A percentile compares a stretch with the other conserved stretches of the same genome.
Evolutionary conservation across 2,888 invertebrate species (phyloP).

Genomic region (Gymnosoma rotundatum): DNA sequence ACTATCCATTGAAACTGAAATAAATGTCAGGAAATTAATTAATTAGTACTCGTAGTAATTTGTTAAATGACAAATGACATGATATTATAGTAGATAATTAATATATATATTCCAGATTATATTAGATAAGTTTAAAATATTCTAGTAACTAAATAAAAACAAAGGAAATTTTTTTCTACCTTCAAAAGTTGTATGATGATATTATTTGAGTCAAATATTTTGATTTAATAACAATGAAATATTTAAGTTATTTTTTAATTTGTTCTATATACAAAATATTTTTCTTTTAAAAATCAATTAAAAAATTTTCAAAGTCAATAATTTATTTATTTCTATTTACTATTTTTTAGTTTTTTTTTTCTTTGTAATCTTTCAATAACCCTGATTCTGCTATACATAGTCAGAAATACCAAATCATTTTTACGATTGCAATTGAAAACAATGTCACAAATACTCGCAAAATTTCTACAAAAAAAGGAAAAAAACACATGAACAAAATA

Average conservation of each 20-base stretch:
- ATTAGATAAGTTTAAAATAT: too few relatives aligned
- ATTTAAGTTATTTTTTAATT: not conserved
- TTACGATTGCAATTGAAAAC: conserved; percentile 62
- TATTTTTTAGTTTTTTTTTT: not conserved
- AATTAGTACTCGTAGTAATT: too few relatives aligned
- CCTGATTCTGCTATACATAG: conserved; percentile 66
- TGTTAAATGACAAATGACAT: too few relatives aligned
- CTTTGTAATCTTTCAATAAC: conserved; percentile 54
- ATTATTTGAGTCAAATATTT: too few relatives aligned
- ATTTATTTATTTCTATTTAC: conserved; percentile 47
- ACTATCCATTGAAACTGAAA: too few relatives aligned
- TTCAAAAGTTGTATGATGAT: too few relatives aligned
- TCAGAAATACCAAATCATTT: conserved; percentile 63
- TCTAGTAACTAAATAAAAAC: too few relatives aligned
- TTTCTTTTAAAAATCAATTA: conserved; percentile 55
- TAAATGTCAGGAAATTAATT: too few relatives aligned
- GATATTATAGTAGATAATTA: too few relatives aligned
- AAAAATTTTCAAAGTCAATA: conserved; percentile 74
- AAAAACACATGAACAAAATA: conserved; percentile 2
- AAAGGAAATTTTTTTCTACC: too few relatives aligned
- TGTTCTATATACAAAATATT: conserved; percentile 5
- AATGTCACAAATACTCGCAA: conserved; percentile 60
- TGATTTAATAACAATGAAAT: too few relatives aligned
- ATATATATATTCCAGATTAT: too few relatives aligned
- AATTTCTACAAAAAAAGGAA: not conserved